phyloP scores from a whole-genome alignment of 37 sponge, comb jelly and placozoan species.

The Haliclona indistincta region DNA sequence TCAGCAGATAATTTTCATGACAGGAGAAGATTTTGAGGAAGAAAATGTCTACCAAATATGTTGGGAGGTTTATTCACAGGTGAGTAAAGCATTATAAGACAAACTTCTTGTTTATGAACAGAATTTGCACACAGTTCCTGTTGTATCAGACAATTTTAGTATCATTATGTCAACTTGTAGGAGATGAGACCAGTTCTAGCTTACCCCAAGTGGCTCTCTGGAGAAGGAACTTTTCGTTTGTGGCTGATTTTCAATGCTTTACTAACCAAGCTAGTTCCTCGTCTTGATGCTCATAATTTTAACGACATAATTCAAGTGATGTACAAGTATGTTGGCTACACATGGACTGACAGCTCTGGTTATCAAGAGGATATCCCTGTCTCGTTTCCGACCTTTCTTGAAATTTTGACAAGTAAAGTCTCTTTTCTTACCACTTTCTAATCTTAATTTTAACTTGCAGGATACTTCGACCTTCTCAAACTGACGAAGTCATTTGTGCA shows the following conservation, averaged over 20 bases:
- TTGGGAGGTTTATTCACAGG: slow-evolving; percentile 33
- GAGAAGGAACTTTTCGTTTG: slow-evolving; percentile 31
- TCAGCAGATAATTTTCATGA: neutral
- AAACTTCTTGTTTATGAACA: too few relatives aligned
- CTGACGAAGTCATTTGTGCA: slow-evolving; percentile 21
- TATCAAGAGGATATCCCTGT: neutral
- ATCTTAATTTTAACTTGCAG: too few relatives aligned
- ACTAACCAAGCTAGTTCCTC: neutral
- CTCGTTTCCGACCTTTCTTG: slow-evolving; percentile 41
- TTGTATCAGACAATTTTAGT: neutral
- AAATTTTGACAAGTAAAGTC: too few relatives aligned
- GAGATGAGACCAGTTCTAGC: slow-evolving; percentile 30
- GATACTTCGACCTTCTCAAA: slow-evolving; percentile 26
- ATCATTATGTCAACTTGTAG: slow-evolving; percentile 1
- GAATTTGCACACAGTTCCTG: neutral
- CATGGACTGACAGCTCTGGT: slow-evolving; percentile 31
- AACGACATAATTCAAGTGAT: slow-evolving; percentile 39
- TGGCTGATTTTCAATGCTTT: slow-evolving; percentile 49
- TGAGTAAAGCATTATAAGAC: too few relatives aligned
- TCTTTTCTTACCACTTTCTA: too few relatives aligned
- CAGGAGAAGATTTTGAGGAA: slow-evolving; percentile 14
- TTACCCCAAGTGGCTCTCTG: slow-evolving; percentile 40
- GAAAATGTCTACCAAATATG: slow-evolving; percentile 30
- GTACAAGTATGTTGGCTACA: slow-evolving; percentile 34
- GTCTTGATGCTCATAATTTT: neutral